These are phyloP conservation scores for Onychomys arenicola DNA, from an alignment of 2,797 vertebrate species.

Conservation along the genomic window DNA sequence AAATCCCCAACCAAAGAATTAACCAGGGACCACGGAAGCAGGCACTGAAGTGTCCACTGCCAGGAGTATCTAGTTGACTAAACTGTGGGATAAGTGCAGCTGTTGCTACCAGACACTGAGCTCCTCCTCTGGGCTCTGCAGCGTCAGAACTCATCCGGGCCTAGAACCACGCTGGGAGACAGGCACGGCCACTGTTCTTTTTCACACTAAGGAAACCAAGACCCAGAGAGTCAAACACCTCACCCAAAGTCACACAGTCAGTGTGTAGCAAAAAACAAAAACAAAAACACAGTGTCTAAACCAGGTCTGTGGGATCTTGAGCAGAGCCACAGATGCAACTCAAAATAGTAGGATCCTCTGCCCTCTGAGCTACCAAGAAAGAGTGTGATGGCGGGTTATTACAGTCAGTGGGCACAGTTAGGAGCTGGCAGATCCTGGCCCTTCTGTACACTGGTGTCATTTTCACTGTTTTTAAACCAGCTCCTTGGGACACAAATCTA, in stretches of 20 bases:
- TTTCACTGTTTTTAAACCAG: background rate
- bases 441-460: background rate
- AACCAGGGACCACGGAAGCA: accelerated
- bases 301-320: no score
- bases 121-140: background rate
- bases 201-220: background rate
- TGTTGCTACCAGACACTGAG: background rate
- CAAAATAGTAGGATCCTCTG: accelerated
- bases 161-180: background rate
- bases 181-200: background rate
- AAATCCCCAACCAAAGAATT: no score
- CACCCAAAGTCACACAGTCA: background rate
- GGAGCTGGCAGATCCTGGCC: background rate
- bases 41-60: background rate
- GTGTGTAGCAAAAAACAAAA: background rate
- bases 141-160: accelerated
- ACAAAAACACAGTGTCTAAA: background rate
- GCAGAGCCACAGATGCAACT: background rate
- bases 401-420: accelerated
- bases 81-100: background rate
- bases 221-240: background rate
- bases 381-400: background rate
- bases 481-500: background rate
- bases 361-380: background rate
- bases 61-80: background rate